A percentile compares a stretch with the other conserved stretches of the same genome.
Evolutionary conservation across 2,113 vertebrate genomes (phyloP).

Genomic region (Gopherus flavomarginatus): DNA sequence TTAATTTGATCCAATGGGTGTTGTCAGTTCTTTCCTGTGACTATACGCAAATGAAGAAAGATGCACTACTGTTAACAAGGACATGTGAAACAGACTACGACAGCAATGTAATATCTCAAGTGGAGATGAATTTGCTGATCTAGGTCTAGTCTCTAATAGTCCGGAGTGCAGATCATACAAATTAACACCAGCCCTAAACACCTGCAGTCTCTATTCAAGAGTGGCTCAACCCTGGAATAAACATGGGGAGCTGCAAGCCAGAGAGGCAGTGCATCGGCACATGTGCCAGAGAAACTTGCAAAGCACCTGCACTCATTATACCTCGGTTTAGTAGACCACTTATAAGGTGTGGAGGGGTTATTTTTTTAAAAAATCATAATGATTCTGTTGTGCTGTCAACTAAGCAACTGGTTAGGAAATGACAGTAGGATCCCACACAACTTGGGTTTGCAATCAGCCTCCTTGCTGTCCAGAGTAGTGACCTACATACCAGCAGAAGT

Average conservation of each 20-base stretch:
- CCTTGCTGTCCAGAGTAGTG: not conserved
- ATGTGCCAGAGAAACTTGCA: not conserved
- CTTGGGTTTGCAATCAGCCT: not conserved
- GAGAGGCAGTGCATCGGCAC: not conserved
- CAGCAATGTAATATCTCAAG: not conserved
- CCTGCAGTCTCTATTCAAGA: not conserved
- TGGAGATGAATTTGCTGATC: fast-evolving
- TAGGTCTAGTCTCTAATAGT: not conserved
- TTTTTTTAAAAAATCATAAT: not conserved
- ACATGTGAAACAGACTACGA: fast-evolving
- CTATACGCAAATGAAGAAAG: not conserved
- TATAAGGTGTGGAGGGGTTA: not conserved
- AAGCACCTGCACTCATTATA: not conserved
- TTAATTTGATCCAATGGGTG: not conserved
- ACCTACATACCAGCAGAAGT: not conserved
- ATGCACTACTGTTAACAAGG: not conserved
- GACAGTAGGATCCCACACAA: not conserved
- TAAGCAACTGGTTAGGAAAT: not conserved
- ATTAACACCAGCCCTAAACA: not conserved
- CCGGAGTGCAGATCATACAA: fast-evolving
- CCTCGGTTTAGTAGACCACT: not conserved
- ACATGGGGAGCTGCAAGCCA: fast-evolving
- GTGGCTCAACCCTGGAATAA: fast-evolving
- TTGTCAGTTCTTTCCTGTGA: not conserved
- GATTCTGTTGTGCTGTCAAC: not conserved